Evolutionary conservation across 2,888 invertebrate genomes (phyloP).

Genomic region (Flexamia atlantica): DNA sequence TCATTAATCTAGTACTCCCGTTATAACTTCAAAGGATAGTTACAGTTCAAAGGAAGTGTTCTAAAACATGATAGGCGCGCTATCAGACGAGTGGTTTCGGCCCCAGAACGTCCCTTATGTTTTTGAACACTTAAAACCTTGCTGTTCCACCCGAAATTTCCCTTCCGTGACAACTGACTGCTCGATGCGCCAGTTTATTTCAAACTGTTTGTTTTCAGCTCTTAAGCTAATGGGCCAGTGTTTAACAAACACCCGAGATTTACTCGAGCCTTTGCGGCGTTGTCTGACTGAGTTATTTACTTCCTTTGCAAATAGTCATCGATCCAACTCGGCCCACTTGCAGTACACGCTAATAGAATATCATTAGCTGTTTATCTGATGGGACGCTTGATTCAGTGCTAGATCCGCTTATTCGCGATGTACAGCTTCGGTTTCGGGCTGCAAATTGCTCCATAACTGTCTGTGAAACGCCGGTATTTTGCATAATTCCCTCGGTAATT

Average conservation of each 20-base stretch:
- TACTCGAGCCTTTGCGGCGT: background rate
- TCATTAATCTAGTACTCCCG: too few relatives aligned
- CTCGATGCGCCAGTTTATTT: conserved; percentile 36
- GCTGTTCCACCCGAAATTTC: too few relatives aligned
- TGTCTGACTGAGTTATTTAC: conserved; percentile 47
- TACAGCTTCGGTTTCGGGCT: background rate
- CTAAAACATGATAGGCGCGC: too few relatives aligned
- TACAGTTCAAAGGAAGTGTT: too few relatives aligned
- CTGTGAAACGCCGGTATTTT: conserved; percentile 11
- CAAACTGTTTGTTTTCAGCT: conserved; percentile 48
- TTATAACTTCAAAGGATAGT: too few relatives aligned
- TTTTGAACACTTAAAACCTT: too few relatives aligned
- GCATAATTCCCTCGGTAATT: conserved; percentile 24
- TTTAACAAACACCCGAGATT: conserved; percentile 43
- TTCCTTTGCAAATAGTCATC: conserved; percentile 39
- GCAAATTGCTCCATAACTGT: conserved; percentile 20
- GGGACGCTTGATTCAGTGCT: conserved; percentile 18
- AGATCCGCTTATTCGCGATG: conserved; percentile 17
- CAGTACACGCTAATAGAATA: conserved; percentile 50
- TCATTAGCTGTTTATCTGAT: conserved; percentile 54
- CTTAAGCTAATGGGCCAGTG: conserved; percentile 48
- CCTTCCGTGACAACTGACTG: conserved; percentile 21
- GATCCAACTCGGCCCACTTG: conserved; percentile 41
- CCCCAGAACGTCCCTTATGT: too few relatives aligned
- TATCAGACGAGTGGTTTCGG: too few relatives aligned